Conservation (phyloP, 2,888 invertebrate genomes). For the Bombyx huttoni region DNA sequence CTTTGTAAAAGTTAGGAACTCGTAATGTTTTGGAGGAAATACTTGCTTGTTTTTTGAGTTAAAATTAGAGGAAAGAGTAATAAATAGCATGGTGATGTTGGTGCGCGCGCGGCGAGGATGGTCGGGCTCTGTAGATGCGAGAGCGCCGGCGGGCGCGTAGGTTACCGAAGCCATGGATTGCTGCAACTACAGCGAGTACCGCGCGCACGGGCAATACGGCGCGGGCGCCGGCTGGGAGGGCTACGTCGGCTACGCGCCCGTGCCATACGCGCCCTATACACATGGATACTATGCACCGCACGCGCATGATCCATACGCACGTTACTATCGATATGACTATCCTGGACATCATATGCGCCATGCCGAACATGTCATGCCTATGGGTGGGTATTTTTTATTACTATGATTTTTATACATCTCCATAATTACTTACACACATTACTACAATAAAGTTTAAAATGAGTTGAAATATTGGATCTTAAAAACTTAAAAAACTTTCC, state of each 20-base stretch:
- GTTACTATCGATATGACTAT: conserved; percentile 63
- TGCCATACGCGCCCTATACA: conserved; percentile 36
- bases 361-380: conserved; percentile 54
- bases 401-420: background rate
- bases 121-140: conserved; percentile 29
- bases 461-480: too few relatives aligned
- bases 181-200: conserved; percentile 67
- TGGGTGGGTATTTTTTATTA: conserved; percentile 39
- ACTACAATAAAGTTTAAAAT: too few relatives aligned
- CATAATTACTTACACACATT: too few relatives aligned
- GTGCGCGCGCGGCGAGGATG: conserved; percentile 36
- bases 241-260: conserved; percentile 39
- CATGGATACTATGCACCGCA: conserved; percentile 44
- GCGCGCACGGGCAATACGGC: conserved; percentile 46
- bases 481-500: too few relatives aligned
- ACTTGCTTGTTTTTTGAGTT: background rate
- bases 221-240: conserved; percentile 39
- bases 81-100: conserved; percentile 32
- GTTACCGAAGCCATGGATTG: conserved; percentile 51
- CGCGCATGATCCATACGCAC: conserved; percentile 58
- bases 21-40: background rate
- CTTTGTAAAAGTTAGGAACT: background rate
- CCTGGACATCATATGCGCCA: conserved; percentile 52
- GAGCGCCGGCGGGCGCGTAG: conserved; percentile 48
- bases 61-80: background rate